Conservation (phyloP, 2,797 vertebrate species). For the Poecilia velifera region DNA sequence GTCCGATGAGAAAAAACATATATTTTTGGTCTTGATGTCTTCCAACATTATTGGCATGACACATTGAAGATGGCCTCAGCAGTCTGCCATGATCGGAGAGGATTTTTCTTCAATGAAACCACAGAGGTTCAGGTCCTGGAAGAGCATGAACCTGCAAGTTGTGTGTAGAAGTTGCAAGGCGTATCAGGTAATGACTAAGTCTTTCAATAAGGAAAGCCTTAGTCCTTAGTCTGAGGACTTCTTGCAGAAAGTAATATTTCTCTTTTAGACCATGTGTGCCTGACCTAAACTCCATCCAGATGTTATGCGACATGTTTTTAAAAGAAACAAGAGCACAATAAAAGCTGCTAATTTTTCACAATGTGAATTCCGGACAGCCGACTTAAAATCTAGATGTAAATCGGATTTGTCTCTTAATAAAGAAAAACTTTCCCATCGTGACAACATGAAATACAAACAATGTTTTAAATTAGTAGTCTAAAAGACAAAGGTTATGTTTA, state of each 20-base stretch:
- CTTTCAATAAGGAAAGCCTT: not conserved
- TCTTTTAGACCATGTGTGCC: not conserved
- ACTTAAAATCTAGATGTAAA: not conserved
- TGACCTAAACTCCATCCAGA: not conserved
- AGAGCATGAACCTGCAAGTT: not conserved
- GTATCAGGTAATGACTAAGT: not conserved
- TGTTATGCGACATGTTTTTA: not conserved
- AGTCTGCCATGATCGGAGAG: not conserved
- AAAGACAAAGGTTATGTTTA: not conserved
- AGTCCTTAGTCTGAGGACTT: not conserved
- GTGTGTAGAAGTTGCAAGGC: not conserved
- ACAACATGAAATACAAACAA: not conserved
- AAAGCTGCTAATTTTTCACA: not conserved
- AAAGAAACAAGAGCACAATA: not conserved
- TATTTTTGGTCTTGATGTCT: no score
- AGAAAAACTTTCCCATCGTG: not conserved
- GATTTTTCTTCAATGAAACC: not conserved
- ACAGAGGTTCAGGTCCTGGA: not conserved
- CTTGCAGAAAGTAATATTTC: not conserved
- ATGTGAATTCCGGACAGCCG: not conserved
- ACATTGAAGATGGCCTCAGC: no score
- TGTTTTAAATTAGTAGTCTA: not conserved
- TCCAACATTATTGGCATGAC: no score
- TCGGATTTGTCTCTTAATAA: not conserved
- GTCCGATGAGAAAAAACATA: no score